These are phyloP conservation scores for Caranx ignobilis DNA, from an alignment of 2,113 vertebrate genomes.

Conservation along the genomic window DNA sequence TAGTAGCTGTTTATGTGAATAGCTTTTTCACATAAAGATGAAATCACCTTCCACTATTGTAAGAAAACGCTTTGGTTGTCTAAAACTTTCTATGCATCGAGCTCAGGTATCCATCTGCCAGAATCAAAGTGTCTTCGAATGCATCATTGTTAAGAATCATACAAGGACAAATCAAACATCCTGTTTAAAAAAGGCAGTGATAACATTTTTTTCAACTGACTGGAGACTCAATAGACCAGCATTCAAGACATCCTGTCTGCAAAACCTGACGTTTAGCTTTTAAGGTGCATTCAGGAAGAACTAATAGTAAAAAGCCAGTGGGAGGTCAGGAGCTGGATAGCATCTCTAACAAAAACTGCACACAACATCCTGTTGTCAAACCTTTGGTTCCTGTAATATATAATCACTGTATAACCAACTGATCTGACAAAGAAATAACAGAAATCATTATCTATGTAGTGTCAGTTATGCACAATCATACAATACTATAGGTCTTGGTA, in stretches of 20 bases:
- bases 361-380: not conserved
- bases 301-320: not conserved
- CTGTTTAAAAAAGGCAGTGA: too few species aligned
- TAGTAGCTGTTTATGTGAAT: not conserved
- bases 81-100: too few species aligned
- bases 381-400: not conserved
- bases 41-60: not conserved
- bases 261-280: not conserved
- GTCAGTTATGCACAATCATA: not conserved
- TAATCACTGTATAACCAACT: not conserved
- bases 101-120: too few species aligned
- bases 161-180: not conserved
- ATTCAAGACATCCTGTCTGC: not conserved
- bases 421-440: not conserved
- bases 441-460: not conserved
- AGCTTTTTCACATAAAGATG: not conserved
- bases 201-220: too few species aligned
- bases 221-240: too few species aligned
- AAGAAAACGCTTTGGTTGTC: not conserved
- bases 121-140: not conserved
- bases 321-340: not conserved
- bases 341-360: not conserved
- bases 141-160: not conserved
- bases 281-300: not conserved
- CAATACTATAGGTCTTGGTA: not conserved